Evolutionary conservation across 2,888 invertebrate genomes (phyloP).

Genomic region (Aromia moschata): DNA sequence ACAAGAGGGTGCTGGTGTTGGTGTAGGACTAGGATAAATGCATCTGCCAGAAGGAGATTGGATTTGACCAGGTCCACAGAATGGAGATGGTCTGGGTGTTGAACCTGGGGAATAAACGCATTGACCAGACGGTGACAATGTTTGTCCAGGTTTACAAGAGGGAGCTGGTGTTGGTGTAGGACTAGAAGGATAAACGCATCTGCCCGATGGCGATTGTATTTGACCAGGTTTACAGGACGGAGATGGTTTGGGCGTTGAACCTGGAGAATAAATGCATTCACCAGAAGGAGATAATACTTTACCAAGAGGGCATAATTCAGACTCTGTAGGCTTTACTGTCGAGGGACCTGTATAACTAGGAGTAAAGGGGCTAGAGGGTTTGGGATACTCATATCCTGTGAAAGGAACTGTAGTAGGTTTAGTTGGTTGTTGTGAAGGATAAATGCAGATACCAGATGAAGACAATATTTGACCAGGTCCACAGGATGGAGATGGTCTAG

Average conservation of each 20-base stretch:
- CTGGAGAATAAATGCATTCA: constrained; percentile 34
- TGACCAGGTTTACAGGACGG: constrained; percentile 31
- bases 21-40: constrained; percentile 6
- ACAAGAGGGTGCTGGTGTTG: constrained; percentile 27
- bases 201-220: constrained; percentile 30
- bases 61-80: constrained; percentile 17
- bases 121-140: neutral
- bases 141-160: constrained; percentile 21
- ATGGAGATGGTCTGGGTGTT: neutral
- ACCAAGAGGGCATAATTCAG: constrained; percentile 33
- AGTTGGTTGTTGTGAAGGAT: constrained; percentile 14
- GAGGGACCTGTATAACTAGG: neutral
- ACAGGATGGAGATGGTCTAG: constrained; percentile 11
- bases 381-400: constrained; percentile 32
- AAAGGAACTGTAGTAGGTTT: constrained; percentile 26
- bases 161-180: constrained; percentile 6
- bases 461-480: neutral
- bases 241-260: constrained; percentile 19
- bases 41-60: constrained; percentile 23
- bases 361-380: constrained; percentile 22
- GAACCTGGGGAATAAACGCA: constrained; percentile 22
- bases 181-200: constrained; percentile 27
- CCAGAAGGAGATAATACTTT: constrained; percentile 34
- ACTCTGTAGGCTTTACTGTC: neutral
- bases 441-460: neutral